Base-by-base conservation (phyloP, 2,797 vertebrate species). In the Cetoscarus ocellatus region DNA sequence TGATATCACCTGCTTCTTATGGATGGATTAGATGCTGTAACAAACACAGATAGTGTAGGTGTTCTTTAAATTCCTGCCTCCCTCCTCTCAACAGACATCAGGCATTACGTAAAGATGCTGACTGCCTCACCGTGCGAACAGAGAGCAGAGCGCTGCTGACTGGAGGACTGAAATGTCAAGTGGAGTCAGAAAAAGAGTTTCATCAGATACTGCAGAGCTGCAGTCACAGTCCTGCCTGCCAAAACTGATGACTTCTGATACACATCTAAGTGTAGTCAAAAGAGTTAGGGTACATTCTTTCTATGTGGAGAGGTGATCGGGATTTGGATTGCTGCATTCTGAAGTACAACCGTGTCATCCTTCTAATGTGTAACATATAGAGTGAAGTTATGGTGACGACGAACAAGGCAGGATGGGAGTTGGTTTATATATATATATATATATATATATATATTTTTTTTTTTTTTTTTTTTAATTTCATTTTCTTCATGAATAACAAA, bases 151-250 rank as follows among this genome's bases (percentile, higher is more conserved):
- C 60, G 67, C 36, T 51, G 55, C 74, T 70, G 73, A 79, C 83
- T 81, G 69, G 53, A 67, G 68, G 66, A 81, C 75, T 76, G 59
- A 86, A 86, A 87, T 83, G 85, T 79, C 82, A 81, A 71, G 79
- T 53, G 55, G 47, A 63, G n/a, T 82, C 80, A 85, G 51, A 65
- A 34, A 55, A 75, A 73, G 54, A 51, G 45, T 77, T 79, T 68
- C 71, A 80, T 85, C 78, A 84, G 83, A 84, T 73, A 68, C 50
- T 34, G 51, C 69, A 49, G 73, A 35, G 64, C 58, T 56, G 55
- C 69, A 51, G 57, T 70, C 67, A 27, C 38, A 38, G 48, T 48
- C 62, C 19, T 27, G 19, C 51, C 36, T 5, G 7, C 45, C 18
- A 27, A 27, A 27, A 27, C 49, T 44, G 50, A 53, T 50, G 58